phyloP scores from a whole-genome alignment of 1,140 invertebrate species.

The Neelides sp. region DNA sequence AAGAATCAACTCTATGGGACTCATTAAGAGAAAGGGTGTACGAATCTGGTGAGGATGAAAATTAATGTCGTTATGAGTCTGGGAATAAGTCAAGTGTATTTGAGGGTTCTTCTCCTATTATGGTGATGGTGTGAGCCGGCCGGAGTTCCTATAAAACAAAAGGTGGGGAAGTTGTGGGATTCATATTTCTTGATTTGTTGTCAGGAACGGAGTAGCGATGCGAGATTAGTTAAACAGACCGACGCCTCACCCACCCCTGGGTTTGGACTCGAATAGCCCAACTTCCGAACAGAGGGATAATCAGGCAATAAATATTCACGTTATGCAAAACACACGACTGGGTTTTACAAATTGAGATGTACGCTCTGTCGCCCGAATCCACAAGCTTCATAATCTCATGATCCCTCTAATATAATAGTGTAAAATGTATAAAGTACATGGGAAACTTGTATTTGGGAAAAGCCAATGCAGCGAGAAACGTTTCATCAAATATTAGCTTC shows the following conservation, averaged over 20 bases:
- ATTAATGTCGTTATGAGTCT: too few relatives aligned
- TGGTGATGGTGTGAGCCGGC: background rate
- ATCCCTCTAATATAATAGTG: background rate
- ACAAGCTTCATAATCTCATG: background rate
- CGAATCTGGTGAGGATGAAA: too few relatives aligned
- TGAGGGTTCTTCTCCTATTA: too few relatives aligned
- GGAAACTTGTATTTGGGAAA: background rate
- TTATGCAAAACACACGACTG: slow-evolving; percentile 25
- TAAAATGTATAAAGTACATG: background rate
- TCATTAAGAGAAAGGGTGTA: too few relatives aligned
- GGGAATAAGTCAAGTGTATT: too few relatives aligned
- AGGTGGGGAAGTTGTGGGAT: slow-evolving; percentile 23
- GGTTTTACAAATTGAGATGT: slow-evolving; percentile 21
- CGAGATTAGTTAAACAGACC: slow-evolving; percentile 25
- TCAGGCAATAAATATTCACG: slow-evolving; percentile 31
- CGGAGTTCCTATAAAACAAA: slow-evolving; percentile 9
- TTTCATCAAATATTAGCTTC: too few relatives aligned
- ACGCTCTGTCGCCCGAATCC: slow-evolving; percentile 22
- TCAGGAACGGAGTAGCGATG: slow-evolving; percentile 24
- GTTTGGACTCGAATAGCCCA: too few relatives aligned
- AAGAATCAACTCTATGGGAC: too few relatives aligned
- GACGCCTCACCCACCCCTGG: too few relatives aligned
- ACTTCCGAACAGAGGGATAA: slow-evolving; percentile 24
- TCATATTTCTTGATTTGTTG: slow-evolving; percentile 30
- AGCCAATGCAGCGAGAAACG: background rate